A percentile compares a stretch with the other conserved stretches of the same genome.
Evolutionary conservation across 2,888 invertebrate species (phyloP).

Genomic region (Acheta domesticus): DNA sequence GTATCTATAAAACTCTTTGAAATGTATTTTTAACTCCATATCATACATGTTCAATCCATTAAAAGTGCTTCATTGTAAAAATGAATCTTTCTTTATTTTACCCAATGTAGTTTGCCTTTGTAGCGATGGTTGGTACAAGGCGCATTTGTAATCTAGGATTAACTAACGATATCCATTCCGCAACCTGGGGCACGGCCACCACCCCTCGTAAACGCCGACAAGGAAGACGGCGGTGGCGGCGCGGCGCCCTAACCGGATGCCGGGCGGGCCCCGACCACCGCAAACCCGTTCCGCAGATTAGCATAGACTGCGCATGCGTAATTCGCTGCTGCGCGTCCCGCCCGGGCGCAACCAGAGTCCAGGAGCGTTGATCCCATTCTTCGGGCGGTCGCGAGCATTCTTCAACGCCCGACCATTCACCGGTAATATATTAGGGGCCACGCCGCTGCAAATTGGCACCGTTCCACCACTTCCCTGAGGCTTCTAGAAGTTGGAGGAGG

Average conservation of each 20-base stretch:
- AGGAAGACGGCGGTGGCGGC: no score
- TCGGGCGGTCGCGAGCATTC: background rate
- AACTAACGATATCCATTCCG: no score
- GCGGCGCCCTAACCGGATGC: background rate
- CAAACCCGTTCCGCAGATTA: background rate
- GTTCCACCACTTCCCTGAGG: background rate
- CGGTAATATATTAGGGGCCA: background rate
- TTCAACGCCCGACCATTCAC: background rate
- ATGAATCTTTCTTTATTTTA: no score
- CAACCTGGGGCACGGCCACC: no score
- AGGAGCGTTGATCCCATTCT: constrained; percentile 1
- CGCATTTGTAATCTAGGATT: no score
- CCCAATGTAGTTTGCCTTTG: no score
- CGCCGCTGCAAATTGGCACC: background rate
- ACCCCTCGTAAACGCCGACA: no score
- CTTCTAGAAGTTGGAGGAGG: background rate
- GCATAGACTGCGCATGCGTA: background rate
- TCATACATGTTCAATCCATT: no score
- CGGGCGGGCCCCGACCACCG: background rate
- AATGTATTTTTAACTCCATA: no score
- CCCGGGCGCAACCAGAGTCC: background rate
- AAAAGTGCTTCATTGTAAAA: no score
- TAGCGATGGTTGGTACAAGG: no score
- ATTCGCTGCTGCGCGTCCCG: background rate
- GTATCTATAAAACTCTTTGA: no score